Conservation (phyloP, 2,888 invertebrate genomes). For the Epinotia nisella region DNA sequence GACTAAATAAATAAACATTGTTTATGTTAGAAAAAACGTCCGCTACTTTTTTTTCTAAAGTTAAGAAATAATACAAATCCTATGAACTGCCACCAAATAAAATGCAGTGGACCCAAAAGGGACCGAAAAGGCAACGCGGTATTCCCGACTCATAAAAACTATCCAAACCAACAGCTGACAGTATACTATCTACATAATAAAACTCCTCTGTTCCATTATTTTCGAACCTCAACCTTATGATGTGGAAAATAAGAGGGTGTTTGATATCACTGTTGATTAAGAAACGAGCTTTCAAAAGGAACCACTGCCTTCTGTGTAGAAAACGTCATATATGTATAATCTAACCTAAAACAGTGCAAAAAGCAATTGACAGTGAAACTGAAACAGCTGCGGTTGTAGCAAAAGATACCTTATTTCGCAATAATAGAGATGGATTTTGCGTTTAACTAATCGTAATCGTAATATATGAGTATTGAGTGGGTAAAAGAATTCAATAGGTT, state of each 20-base stretch:
- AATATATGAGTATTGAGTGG: neutral
- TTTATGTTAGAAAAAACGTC: constrained; percentile 5
- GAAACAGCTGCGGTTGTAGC: neutral
- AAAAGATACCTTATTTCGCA: neutral
- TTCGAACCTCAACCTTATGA: neutral
- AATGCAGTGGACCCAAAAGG: constrained; percentile 3
- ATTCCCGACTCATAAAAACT: constrained; percentile 22
- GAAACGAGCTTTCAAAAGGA: neutral
- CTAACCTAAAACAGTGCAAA: neutral
- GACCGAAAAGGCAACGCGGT: constrained; percentile 22
- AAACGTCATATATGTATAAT: neutral
- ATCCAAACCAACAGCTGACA: constrained; percentile 11
- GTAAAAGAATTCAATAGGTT: neutral
- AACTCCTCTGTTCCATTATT: neutral
- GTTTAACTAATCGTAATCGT: neutral
- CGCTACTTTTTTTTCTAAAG: neutral
- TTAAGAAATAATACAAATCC: constrained; percentile 9
- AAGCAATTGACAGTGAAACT: neutral
- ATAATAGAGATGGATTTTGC: neutral
- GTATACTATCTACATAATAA: constrained; percentile 21
- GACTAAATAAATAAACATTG: too few relatives aligned
- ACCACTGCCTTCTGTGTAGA: neutral
- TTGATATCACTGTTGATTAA: neutral
- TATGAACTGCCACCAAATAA: neutral
- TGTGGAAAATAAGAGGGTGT: neutral